Base-by-base conservation (phyloP, 2,888 invertebrate genomes). In the Hirtodrosophila trivittata region DNA sequence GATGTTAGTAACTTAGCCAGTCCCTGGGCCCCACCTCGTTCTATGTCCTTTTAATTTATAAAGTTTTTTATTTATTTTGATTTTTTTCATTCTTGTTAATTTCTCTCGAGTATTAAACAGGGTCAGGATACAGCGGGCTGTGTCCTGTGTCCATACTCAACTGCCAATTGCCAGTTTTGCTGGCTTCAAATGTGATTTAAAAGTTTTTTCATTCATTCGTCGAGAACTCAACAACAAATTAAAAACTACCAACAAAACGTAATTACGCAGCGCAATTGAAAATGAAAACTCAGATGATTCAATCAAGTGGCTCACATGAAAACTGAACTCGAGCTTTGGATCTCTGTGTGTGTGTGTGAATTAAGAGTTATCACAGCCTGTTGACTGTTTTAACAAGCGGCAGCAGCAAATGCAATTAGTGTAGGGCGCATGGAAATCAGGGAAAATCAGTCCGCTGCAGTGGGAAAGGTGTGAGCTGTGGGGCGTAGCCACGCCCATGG, bases 141-240 rank as follows among this genome's bases (percentile, higher is more conserved):
- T 21, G 5, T 21, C n/a, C 45, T 41, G 46, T 37, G 16, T 35
- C 46, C 75, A 41, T 45, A 7, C 1, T 9, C 38, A 54, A 47
- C 49, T 46, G 50, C 10, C 54, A 68, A 59, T 52, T 71, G 63
- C 14, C 50, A 26, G 67, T 43, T 55, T 47, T 39, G 26, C 32
- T 51, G 42, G 30, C 55, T 39, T 51, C 47, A 58, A 77, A 85
- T 77, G 65, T 66, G 66, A 72, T 83, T 66, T 60, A 45, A 83
- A 86, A 80, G 81, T 86, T 80, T 68, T 65, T 38, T 33, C 49
- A n/a, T n/a, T n/a, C n/a, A n/a, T n/a, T n/a, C n/a, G n/a, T n/a
- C n/a, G n/a, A n/a, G n/a, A n/a, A n/a, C n/a, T n/a, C n/a, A n/a
- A 43, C 41, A 60, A 55, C 52, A 76, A 86, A 80, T 84, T 83